Base-by-base conservation (phyloP, 2,797 vertebrate species). In the Vultur gryphus region DNA sequence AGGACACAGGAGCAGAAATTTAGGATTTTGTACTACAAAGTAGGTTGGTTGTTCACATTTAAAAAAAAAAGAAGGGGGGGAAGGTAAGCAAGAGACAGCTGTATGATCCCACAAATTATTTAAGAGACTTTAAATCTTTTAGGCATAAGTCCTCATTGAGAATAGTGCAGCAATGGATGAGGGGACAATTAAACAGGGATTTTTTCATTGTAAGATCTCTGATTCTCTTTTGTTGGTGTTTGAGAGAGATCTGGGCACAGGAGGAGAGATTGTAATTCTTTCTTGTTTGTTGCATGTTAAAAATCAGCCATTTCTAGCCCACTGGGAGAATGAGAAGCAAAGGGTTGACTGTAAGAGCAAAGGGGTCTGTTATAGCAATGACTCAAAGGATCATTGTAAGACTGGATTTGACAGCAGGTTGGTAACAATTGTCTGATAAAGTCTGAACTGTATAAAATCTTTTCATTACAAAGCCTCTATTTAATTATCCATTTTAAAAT, bases 21-120 rank as follows among this genome's bases (percentile, higher is more conserved):
- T 26, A 54, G 44, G 49, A 8, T 57, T 90, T 80, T 69, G 23
- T 62, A 33, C 31, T 64, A 16, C 55, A 73, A 29, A 72, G 14
- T 31, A 72, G 33, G 48, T 59, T 44, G 15, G 72, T 73, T 44
- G 15, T 49, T 76, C 51, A 43, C 9, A 1, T 80, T 43, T 4
- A 9, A 44, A n/a, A 62, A 35, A 17, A 52, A 16, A 8, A 4
- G 6, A 1, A 2, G 1, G 7, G 10, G 15, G 7, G 23, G 4
- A 16, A 35, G 37, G 41, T 49, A 79, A 90, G 35, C 43, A 51
- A 72, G 71, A 66, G 54, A 51, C 29, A 80, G 46, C 16, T 57
- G 6, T 85, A 25, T 37, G 44, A 81, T 84, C 41, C 19, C 10
- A 19, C 11, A 70, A 57, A 66, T 67, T 0, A 79, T 94, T 81